A percentile compares a stretch with the other conserved stretches of the same genome.
Conservation (phyloP, 2,888 invertebrate genomes). For the Sepioteuthis lessoniana region DNA sequence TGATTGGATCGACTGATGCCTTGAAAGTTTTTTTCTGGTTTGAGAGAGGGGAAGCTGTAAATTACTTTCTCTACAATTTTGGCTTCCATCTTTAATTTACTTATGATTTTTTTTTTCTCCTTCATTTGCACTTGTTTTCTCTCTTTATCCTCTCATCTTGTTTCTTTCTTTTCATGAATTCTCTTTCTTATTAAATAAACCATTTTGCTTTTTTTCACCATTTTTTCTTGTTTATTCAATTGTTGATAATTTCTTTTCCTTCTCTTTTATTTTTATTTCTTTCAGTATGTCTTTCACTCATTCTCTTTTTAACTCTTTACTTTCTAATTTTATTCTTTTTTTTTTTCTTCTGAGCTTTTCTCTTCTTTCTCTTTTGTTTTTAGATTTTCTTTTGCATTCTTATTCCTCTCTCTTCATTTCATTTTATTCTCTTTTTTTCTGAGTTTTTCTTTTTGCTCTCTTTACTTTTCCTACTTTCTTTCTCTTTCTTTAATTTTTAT, state of each 20-base stretch:
- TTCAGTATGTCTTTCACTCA: too few species aligned
- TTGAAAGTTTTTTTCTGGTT: neutral
- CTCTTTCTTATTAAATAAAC: too few species aligned
- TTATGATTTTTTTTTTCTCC: neutral
- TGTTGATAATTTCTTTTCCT: neutral
- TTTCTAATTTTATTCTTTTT: neutral
- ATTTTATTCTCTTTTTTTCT: neutral
- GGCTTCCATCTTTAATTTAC: neutral
- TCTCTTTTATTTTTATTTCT: too few species aligned
- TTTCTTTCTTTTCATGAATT: too few species aligned
- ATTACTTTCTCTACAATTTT: neutral
- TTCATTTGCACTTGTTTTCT: neutral
- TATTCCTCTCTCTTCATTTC: neutral
- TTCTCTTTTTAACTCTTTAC: neutral
- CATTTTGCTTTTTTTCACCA: too few species aligned
- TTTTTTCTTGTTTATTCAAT: too few species aligned
- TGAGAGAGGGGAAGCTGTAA: neutral
- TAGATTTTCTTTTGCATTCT: neutral
- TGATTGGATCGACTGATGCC: neutral
- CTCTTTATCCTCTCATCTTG: neutral
- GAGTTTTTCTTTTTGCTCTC: neutral
- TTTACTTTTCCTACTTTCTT: neutral
- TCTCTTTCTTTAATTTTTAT: neutral
- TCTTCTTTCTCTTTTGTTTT: neutral
- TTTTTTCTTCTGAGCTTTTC: neutral